phyloP scores from a whole-genome alignment of 2,113 vertebrate genomes.

The Stictonetta naevosa region DNA sequence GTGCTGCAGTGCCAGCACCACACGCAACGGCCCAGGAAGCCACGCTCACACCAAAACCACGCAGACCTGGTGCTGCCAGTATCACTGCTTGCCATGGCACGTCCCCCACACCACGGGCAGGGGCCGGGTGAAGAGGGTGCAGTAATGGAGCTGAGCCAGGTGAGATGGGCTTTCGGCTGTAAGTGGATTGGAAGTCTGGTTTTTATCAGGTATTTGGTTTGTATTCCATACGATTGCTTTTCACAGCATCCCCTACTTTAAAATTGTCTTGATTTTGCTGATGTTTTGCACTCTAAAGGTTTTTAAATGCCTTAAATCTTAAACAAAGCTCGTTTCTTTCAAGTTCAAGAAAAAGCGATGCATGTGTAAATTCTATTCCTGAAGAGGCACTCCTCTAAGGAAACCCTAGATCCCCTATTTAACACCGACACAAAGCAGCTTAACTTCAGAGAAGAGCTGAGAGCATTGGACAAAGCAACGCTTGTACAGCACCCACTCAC shows the following conservation, averaged over 20 bases:
- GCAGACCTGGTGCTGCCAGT: no score
- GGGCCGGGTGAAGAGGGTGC: neutral
- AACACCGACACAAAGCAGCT: neutral
- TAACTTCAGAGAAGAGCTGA: neutral
- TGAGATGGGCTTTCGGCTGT: neutral
- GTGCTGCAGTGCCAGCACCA: neutral
- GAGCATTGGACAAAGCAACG: neutral
- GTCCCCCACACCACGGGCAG: neutral
- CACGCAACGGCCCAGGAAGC: neutral
- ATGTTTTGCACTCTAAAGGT: accelerated
- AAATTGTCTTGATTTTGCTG: neutral
- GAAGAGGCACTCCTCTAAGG: neutral
- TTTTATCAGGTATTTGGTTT: neutral
- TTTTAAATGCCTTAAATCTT: neutral
- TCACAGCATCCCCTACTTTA: neutral
- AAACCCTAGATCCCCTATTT: accelerated
- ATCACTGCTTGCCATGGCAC: neutral
- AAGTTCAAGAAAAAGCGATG: accelerated
- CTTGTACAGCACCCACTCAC: neutral
- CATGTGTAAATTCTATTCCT: neutral
- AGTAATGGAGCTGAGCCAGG: neutral
- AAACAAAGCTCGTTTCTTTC: neutral
- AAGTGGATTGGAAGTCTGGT: neutral
- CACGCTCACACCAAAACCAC: neutral
- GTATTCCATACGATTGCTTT: neutral